Percentiles rank a stretch among this genome's conserved stretches.
Evolutionary conservation across 2,113 vertebrate genomes (phyloP).

Genomic region (Paratilapia polleni): DNA sequence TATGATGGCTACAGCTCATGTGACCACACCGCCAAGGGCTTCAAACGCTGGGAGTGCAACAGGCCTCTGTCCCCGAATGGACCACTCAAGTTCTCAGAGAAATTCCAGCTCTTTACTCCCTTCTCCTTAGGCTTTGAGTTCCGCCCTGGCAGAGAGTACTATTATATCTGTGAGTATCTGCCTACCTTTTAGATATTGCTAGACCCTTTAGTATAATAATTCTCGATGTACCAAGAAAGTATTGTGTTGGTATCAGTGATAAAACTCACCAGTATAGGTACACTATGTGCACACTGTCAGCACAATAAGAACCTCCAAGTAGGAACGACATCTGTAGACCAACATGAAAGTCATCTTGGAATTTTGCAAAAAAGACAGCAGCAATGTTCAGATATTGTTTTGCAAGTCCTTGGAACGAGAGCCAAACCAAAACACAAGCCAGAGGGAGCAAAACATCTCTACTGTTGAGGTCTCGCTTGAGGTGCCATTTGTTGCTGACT

Average conservation of each 20-base stretch:
- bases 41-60: conserved; percentile 99
- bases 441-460: conserved; percentile 53
- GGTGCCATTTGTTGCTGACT: conserved; percentile 56
- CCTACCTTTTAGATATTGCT: background rate
- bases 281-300: background rate
- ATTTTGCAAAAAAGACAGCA: conserved; percentile 18
- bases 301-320: background rate
- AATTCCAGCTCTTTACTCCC: conserved; percentile 99
- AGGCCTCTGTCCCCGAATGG: conserved; percentile 93
- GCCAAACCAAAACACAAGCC: conserved; percentile 66
- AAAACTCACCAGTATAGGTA: background rate
- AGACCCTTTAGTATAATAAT: background rate
- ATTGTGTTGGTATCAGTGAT: background rate
- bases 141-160: conserved; percentile 97
- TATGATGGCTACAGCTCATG: conserved; percentile 98
- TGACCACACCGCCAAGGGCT: conserved; percentile 96
- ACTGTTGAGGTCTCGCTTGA: conserved; percentile 47
- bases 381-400: conserved; percentile 48
- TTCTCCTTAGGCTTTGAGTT: conserved; percentile 99
- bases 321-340: background rate
- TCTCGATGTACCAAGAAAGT: background rate
- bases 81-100: conserved; percentile 97
- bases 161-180: conserved; percentile 97
- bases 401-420: conserved; percentile 57
- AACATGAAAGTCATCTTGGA: conserved; percentile 2